These are phyloP conservation scores for Macrophya alboannulata DNA, from an alignment of 2,888 invertebrate genomes.

Conservation along the genomic window DNA sequence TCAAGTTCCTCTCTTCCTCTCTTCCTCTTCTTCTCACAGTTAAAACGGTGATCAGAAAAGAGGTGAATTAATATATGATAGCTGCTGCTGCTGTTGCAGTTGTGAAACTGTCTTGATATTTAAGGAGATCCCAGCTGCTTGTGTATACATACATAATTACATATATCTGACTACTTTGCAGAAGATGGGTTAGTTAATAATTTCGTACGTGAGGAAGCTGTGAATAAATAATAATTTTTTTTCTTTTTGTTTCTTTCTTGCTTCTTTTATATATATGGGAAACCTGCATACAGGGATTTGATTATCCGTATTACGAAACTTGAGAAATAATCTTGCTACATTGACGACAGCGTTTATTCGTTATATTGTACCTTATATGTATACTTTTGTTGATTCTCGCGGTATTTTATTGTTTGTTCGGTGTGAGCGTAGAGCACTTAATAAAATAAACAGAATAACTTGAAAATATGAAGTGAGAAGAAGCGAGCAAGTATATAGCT, in stretches of 20 bases:
- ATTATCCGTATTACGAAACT: conserved; percentile 3
- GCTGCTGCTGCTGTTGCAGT: not conserved
- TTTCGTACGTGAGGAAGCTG: no score
- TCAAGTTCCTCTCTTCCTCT: no score
- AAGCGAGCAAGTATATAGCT: conserved; percentile 44
- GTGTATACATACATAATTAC: no score
- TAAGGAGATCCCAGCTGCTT: no score
- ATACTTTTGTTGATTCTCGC: not conserved
- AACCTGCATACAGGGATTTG: not conserved
- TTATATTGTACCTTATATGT: not conserved
- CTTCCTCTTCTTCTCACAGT: not conserved
- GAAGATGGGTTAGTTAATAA: no score
- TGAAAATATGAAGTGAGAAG: conserved; percentile 62
- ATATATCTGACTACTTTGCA: no score
- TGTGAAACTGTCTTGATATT: not conserved
- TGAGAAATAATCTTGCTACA: not conserved
- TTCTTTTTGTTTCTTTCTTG: no score
- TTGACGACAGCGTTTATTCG: not conserved
- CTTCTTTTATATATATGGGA: no score
- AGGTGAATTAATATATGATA: not conserved
- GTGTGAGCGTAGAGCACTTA: conserved; percentile 42
- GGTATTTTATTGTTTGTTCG: conserved; percentile 1
- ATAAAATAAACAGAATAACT: conserved; percentile 54
- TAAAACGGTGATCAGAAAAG: not conserved
- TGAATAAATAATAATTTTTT: no score